These are phyloP conservation scores for Merops nubicus DNA, from an alignment of 2,113 vertebrate genomes.

Conservation along the genomic window DNA sequence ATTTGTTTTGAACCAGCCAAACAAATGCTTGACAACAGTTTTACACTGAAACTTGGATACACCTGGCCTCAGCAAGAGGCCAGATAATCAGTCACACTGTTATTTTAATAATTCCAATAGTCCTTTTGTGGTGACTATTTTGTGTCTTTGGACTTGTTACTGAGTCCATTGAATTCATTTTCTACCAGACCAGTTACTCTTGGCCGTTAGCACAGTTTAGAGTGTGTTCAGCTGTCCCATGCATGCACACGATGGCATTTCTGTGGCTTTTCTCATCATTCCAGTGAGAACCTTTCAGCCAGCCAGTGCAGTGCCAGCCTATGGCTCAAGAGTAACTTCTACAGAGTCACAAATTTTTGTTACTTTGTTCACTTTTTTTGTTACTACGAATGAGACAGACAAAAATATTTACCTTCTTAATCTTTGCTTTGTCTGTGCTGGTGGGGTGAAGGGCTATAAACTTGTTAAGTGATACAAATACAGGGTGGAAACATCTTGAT, in stretches of 20 bases:
- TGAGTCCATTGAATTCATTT: not conserved
- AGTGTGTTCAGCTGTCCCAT: not conserved
- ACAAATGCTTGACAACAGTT: not conserved
- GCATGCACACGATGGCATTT: not conserved
- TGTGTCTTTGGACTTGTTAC: not conserved
- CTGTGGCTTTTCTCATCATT: not conserved
- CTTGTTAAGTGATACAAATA: not conserved
- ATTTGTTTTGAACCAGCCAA: not conserved
- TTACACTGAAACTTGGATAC: not conserved
- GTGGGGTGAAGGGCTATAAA: not conserved
- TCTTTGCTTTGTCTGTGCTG: not conserved
- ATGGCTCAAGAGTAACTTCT: not conserved
- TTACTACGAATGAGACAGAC: not conserved
- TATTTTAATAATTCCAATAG: not conserved
- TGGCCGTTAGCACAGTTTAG: not conserved
- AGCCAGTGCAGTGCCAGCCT: not conserved
- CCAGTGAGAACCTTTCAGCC: not conserved
- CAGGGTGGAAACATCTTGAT: not conserved
- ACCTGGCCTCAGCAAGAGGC: not conserved
- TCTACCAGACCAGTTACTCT: rapidly evolving
- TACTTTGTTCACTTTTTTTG: too few species aligned
- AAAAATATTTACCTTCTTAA: not conserved
- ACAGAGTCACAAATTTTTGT: too few species aligned
- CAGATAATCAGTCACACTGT: not conserved
- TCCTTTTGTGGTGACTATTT: not conserved